Conservation (phyloP, 2,113 vertebrate genomes). For the Orthonyx spaldingii region DNA sequence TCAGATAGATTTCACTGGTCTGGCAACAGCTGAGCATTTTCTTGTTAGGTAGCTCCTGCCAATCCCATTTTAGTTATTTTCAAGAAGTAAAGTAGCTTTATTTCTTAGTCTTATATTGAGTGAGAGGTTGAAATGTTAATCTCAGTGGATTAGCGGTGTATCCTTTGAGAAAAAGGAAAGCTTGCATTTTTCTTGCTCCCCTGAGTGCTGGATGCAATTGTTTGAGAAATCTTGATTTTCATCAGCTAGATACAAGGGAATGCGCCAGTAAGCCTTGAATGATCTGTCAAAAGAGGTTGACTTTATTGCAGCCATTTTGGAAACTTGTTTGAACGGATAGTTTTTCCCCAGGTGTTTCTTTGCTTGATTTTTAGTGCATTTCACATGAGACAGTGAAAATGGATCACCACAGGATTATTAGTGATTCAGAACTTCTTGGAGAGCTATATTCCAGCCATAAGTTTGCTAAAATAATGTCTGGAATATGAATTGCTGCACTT, state of each 20-base stretch:
- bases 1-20: conserved; percentile 10
- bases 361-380: background rate
- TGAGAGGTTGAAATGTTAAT: conserved; percentile 67
- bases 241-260: background rate
- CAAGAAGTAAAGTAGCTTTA: conserved; percentile 60
- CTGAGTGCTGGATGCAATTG: background rate
- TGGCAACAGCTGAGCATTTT: conserved; percentile 39
- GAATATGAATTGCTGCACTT: background rate
- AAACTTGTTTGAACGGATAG: background rate
- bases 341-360: background rate
- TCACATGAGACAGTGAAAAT: background rate
- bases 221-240: conserved; percentile 51
- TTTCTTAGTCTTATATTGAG: conserved; percentile 51
- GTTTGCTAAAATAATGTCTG: background rate
- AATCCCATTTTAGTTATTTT: conserved; percentile 43
- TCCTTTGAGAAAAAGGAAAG: conserved; percentile 30
- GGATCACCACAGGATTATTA: background rate
- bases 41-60: conserved; percentile 26
- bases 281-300: background rate
- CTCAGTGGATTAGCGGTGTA: conserved; percentile 32
- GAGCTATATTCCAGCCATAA: background rate
- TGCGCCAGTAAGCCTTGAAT: background rate
- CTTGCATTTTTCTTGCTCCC: background rate
- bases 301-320: background rate
- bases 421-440: background rate